Evolutionary conservation across 2,113 vertebrate genomes (phyloP), one percentile per base, ranked within the genome.

Genomic region (Eulacestoma nigropectus): DNA sequence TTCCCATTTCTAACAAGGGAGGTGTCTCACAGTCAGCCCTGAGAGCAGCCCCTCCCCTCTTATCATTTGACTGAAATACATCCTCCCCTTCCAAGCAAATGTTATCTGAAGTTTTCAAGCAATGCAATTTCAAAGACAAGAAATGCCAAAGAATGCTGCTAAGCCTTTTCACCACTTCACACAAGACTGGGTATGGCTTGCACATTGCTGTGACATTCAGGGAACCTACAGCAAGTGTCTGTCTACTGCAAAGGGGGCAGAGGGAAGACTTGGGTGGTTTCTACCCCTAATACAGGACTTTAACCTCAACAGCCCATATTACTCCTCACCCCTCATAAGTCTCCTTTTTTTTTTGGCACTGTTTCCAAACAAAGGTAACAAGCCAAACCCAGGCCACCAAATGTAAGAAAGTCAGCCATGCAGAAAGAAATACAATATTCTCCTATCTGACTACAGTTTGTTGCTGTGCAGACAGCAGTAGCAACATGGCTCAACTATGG

Each of bases 271-370:
- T 33, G 5, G 1, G 25, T 29, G 25, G 5, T 46, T 92, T 57
- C 57, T 26, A 60, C 17, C 20, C 12, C 39, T 59, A 74, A 67
- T 13, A 42, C n/a, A 59, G 35, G 39, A 6, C 52, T 57, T 68
- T 1, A 78, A 21, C 9, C 10, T 12, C 49, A 30, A 47, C 13
- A 87, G 32, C 13, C 52, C 33, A n/a, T 0, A 1, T 30, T 64
- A 27, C 30, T 59, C 33, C 14, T 7, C 8, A 16, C 4, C 6
- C 16, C 22, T 16, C 7, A 0, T 1, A 46, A n/a, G 11, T 26
- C 7, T 46, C 10, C 6, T 11, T 8, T 44, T 18, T 27, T 25
- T 55, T 76, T 16, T 33, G 1, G 16, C 44, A 53, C 27, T 20
- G 27, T 30, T 85, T 86, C 52, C 27, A 70, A 92, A 64, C 15